Conservation (phyloP, 2,797 vertebrate species). For the Hapalemur alaotrensis region DNA sequence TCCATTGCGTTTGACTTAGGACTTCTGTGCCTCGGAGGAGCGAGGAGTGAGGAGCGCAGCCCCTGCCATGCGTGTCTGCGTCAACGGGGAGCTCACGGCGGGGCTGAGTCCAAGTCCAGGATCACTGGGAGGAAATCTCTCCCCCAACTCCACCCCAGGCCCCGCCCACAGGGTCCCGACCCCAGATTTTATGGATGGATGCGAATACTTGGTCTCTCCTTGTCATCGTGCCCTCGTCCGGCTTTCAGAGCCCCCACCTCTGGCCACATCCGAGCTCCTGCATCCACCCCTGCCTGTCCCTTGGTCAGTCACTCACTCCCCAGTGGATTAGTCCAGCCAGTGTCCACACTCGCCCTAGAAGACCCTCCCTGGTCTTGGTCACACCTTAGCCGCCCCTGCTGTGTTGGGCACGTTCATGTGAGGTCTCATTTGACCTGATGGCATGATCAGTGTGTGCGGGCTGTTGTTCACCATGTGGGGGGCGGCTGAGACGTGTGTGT, state of each 20-base stretch:
- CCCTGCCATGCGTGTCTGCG: too few species aligned
- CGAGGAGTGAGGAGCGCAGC: neutral
- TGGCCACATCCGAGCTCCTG: neutral
- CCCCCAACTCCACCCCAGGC: neutral
- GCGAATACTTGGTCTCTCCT: neutral
- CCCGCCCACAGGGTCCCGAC: neutral
- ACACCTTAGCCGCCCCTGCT: neutral
- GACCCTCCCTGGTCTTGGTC: neutral
- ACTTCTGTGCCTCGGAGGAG: too few species aligned
- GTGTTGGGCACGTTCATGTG: neutral
- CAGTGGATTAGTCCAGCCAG: neutral
- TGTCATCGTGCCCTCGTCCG: neutral
- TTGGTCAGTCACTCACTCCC: neutral
- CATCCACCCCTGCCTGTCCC: neutral
- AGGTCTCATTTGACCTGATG: neutral
- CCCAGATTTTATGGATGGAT: neutral
- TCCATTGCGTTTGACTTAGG: neutral
- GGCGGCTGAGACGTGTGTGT: fast-evolving
- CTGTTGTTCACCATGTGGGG: too few species aligned
- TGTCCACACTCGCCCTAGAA: neutral
- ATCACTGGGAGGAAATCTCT: neutral
- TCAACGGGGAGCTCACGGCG: neutral
- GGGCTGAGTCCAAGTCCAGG: neutral
- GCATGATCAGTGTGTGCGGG: too few species aligned
- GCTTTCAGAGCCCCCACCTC: neutral